Percentiles rank a stretch among this genome's conserved stretches.
These are phyloP conservation scores for Coecobrya sp. DNA, from an alignment of 2,888 invertebrate species.

Conservation along the genomic window DNA sequence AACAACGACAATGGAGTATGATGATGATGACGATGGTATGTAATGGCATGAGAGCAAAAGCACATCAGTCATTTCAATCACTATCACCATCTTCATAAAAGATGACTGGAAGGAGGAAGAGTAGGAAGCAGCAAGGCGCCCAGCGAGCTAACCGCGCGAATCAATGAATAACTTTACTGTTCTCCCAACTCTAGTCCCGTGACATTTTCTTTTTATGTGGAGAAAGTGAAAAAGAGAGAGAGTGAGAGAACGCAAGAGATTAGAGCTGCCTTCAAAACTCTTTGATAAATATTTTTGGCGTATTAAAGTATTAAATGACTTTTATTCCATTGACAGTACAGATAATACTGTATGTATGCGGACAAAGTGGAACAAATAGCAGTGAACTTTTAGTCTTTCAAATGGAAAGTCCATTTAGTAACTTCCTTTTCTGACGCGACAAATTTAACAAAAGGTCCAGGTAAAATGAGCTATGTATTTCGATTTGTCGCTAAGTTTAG, in stretches of 20 bases:
- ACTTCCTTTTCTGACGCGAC: not conserved
- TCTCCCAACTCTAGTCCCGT: not conserved
- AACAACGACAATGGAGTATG: not conserved
- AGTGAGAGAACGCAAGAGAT: too few relatives aligned
- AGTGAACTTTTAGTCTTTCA: not conserved
- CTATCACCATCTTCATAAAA: slow-evolving; percentile 63
- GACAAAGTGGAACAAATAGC: not conserved
- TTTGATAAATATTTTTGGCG: not conserved
- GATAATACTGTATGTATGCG: not conserved
- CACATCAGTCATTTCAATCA: slow-evolving; percentile 79
- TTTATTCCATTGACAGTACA: not conserved
- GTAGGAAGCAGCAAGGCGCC: slow-evolving; percentile 38
- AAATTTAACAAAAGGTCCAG: not conserved
- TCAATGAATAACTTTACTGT: slow-evolving; percentile 26
- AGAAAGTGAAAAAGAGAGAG: too few relatives aligned
- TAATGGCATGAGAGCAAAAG: slow-evolving; percentile 44
- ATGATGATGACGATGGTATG: not conserved
- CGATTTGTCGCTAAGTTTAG: not conserved
- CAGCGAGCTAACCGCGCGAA: slow-evolving; percentile 22
- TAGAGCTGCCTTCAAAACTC: not conserved
- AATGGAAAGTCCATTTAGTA: not conserved
- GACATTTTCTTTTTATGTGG: not conserved
- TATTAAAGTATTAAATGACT: slow-evolving; percentile 16
- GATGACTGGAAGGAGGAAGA: slow-evolving; percentile 27
- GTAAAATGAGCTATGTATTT: not conserved